Conservation (phyloP, 2,113 vertebrate genomes). For the Hypocryptadius cinnamomeus region DNA sequence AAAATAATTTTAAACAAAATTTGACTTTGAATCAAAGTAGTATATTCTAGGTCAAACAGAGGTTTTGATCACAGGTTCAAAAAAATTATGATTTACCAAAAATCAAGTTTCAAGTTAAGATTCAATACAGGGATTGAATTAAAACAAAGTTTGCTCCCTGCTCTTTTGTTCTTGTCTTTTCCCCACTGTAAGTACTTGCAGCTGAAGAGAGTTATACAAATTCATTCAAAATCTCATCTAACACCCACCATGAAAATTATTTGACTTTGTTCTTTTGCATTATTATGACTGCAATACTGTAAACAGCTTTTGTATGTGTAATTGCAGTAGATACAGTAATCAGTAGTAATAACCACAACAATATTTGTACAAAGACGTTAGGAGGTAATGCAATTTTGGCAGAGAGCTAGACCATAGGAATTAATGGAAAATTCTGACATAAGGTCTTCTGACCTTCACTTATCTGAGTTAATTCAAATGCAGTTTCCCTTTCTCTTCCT, state of each 20-base stretch:
- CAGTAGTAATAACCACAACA: not conserved
- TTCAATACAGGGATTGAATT: not conserved
- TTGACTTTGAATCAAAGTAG: not conserved
- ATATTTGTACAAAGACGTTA: not conserved
- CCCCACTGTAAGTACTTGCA: not conserved
- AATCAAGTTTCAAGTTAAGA: not conserved
- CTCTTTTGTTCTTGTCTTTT: not conserved
- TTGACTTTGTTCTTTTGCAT: not conserved
- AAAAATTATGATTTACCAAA: not conserved
- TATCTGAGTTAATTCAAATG: constrained; percentile 5
- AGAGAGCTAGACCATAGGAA: not conserved
- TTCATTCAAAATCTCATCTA: not conserved
- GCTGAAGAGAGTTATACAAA: not conserved
- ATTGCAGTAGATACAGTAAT: not conserved
- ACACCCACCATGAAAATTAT: not conserved
- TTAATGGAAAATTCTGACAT: constrained; percentile 12
- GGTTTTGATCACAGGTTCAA: not conserved
- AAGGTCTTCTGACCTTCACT: constrained; percentile 9
- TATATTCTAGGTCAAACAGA: not conserved
- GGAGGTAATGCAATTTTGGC: not conserved
- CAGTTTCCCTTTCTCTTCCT: constrained; percentile 47
- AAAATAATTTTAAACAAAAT: not conserved
- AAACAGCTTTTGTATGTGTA: not conserved
- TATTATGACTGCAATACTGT: not conserved
- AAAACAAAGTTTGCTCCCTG: not conserved